A percentile compares a stretch with the other conserved stretches of the same genome.
These are phyloP conservation scores for Sebastes itinus DNA, from an alignment of 2,797 vertebrate genomes.

Conservation along the genomic window DNA sequence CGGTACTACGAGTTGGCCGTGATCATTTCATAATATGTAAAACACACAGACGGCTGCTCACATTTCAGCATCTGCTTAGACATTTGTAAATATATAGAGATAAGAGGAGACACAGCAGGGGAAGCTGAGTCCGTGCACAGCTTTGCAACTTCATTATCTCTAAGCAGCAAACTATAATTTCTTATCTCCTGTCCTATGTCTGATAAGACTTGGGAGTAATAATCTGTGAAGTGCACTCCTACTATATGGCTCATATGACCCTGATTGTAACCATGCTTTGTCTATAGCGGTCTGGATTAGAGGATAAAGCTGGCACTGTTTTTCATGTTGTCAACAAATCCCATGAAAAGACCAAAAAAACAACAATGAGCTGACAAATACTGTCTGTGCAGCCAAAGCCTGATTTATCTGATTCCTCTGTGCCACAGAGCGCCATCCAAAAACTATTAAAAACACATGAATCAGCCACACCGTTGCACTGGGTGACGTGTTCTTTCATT, in stretches of 20 bases:
- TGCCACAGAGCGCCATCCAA: background rate
- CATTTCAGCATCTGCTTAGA: background rate
- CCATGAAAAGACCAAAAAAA: background rate
- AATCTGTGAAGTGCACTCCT: background rate
- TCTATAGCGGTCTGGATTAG: background rate
- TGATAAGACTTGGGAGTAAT: background rate
- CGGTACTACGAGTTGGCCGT: background rate
- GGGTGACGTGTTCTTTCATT: background rate
- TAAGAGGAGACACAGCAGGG: background rate
- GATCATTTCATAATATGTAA: background rate
- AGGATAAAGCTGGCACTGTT: background rate
- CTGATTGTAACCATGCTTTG: background rate
- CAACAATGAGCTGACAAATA: background rate
- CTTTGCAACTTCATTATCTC: background rate
- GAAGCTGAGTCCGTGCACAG: background rate
- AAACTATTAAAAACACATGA: background rate
- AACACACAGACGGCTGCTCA: background rate
- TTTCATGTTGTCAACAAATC: constrained; percentile 3
- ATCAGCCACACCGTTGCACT: background rate
- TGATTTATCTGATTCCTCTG: background rate
- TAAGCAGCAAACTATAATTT: background rate
- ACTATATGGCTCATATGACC: background rate
- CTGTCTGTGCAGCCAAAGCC: background rate
- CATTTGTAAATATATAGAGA: background rate
- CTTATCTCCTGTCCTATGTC: background rate